phyloP scores from a whole-genome alignment of 2,888 invertebrate genomes.

The Aporophyla lueneburgensis region DNA sequence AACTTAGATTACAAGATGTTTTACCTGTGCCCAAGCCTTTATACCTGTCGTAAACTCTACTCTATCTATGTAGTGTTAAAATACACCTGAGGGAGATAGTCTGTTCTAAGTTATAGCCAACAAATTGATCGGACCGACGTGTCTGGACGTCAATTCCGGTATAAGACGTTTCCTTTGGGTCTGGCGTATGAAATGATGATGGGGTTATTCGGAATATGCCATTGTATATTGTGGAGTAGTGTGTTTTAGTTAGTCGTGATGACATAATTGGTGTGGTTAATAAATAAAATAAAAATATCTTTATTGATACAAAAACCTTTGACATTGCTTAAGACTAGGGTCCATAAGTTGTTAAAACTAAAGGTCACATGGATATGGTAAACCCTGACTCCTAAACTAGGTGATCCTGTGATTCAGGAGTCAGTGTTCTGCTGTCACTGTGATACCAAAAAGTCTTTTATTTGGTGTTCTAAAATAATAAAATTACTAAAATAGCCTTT shows the following conservation, averaged over 20 bases:
- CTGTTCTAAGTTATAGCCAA: constrained; percentile 47
- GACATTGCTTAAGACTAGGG: no score
- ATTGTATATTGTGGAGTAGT: not conserved
- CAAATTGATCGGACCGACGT: constrained; percentile 57
- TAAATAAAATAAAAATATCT: no score
- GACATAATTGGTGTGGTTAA: not conserved
- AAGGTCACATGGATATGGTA: no score
- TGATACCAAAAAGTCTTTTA: no score
- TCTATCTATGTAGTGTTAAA: constrained; percentile 43
- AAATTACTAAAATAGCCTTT: no score
- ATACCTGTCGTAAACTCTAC: constrained; percentile 29
- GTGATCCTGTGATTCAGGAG: no score
- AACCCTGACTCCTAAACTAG: no score
- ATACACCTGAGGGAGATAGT: constrained; percentile 47
- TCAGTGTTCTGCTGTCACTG: no score
- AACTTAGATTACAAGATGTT: not conserved
- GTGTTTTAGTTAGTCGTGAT: not conserved
- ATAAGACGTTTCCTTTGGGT: constrained; percentile 30
- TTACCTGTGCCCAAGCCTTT: not conserved
- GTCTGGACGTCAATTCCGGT: constrained; percentile 39
- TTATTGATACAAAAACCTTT: no score
- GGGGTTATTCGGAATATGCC: not conserved
- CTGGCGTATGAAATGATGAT: constrained; percentile 27
- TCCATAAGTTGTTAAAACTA: no score
- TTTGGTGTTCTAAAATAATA: no score